phyloP scores from a whole-genome alignment of 1,140 invertebrate species.

The Orius insidiosus region DNA sequence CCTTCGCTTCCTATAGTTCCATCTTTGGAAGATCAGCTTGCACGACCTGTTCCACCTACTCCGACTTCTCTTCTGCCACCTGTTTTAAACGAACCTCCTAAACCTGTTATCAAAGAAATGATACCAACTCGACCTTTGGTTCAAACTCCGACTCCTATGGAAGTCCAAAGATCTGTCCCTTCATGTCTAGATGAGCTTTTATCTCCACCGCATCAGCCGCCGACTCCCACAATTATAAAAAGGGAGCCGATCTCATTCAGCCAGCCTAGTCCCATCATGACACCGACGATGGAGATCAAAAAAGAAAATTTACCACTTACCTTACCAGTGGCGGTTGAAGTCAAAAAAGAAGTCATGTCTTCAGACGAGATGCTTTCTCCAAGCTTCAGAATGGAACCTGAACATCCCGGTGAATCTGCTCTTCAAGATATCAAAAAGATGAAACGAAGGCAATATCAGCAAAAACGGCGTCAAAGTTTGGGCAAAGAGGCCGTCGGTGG shows the following conservation, averaged over 20 bases:
- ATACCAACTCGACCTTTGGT: background rate
- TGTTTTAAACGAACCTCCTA: slow-evolving; percentile 18
- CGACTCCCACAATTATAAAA: slow-evolving; percentile 11
- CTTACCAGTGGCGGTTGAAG: slow-evolving; percentile 19
- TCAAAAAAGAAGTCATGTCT: slow-evolving; percentile 33
- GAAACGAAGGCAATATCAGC: slow-evolving; percentile 65
- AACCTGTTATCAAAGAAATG: slow-evolving; percentile 1
- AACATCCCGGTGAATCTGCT: background rate
- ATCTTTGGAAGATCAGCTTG: slow-evolving; percentile 53
- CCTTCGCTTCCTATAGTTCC: slow-evolving; percentile 49
- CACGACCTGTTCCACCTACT: slow-evolving; percentile 46
- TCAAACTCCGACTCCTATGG: slow-evolving; percentile 23
- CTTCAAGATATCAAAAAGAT: slow-evolving; percentile 34
- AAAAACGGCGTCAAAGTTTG: slow-evolving; percentile 53
- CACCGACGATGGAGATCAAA: slow-evolving; percentile 16
- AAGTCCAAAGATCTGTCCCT: background rate
- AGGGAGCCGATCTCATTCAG: slow-evolving; percentile 9
- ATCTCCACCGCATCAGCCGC: slow-evolving; percentile 15
- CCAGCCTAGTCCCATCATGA: slow-evolving; percentile 14
- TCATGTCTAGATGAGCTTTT: slow-evolving; percentile 16
- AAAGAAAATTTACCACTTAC: slow-evolving; percentile 14
- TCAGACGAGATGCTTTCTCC: slow-evolving; percentile 32
- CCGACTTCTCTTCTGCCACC: slow-evolving; percentile 30
- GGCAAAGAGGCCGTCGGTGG: slow-evolving; percentile 34
- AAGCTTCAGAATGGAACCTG: slow-evolving; percentile 16